Evolutionary conservation across 2,113 vertebrate genomes (phyloP).

Genomic region (Phrynocephalus versicolor): DNA sequence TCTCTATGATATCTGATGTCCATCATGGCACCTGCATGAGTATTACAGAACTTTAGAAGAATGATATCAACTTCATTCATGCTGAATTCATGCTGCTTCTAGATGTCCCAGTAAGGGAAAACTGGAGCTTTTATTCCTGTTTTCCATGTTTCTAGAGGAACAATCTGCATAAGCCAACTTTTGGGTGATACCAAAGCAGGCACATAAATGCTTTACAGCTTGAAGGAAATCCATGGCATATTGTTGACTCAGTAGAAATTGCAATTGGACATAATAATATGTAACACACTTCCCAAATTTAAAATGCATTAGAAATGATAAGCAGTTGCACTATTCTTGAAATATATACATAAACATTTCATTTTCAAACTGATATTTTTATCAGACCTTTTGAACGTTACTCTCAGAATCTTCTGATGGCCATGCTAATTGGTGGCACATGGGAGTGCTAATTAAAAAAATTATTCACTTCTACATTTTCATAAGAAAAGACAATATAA

Average conservation of each 20-base stretch:
- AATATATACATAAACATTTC: not conserved
- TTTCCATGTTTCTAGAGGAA: not conserved
- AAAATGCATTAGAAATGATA: not conserved
- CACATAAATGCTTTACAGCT: not conserved
- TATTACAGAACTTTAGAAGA: not conserved
- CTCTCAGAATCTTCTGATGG: too few species aligned
- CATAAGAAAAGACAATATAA: not conserved
- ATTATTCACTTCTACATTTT: too few species aligned
- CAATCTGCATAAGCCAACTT: not conserved
- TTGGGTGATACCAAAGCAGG: not conserved
- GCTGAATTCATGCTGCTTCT: not conserved
- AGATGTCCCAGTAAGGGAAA: not conserved
- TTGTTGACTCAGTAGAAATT: not conserved
- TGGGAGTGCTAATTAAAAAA: too few species aligned
- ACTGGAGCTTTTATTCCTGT: too few species aligned
- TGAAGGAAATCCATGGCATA: not conserved
- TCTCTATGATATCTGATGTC: not conserved
- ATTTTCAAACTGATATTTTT: not conserved
- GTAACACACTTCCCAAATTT: not conserved
- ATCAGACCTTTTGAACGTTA: too few species aligned
- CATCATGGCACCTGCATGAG: not conserved
- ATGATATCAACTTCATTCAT: not conserved
- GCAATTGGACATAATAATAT: not conserved
- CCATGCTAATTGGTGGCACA: too few species aligned
- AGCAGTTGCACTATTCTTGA: not conserved